A percentile compares a stretch with the other conserved stretches of the same genome.
phyloP scores from a whole-genome alignment of 2,797 vertebrate genomes.

The Gymnopithys bicolor region DNA sequence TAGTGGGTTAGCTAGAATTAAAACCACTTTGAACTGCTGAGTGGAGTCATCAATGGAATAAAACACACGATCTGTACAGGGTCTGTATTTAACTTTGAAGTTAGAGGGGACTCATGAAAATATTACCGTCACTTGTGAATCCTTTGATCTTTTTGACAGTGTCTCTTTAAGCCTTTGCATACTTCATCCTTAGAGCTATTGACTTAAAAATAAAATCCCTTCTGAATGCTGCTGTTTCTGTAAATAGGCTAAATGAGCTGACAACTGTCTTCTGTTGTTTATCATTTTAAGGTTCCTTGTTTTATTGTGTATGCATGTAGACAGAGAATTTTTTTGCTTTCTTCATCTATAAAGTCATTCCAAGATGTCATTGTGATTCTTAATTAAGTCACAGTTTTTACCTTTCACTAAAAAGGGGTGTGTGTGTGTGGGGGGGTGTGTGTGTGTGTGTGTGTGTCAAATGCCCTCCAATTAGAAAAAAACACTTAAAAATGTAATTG shows the following conservation, averaged over 20 bases:
- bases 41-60: background rate
- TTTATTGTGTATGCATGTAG: background rate
- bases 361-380: background rate
- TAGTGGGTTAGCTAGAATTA: slow-evolving; percentile 4
- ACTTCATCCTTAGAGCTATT: slow-evolving; percentile 34
- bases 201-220: slow-evolving; percentile 35
- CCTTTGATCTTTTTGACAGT: slow-evolving; percentile 46
- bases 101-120: slow-evolving; percentile 34
- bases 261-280: slow-evolving; percentile 36
- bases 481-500: background rate
- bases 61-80: background rate
- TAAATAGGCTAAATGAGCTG: slow-evolving; percentile 53
- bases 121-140: background rate
- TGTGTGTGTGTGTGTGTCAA: background rate
- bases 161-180: slow-evolving; percentile 47
- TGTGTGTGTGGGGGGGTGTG: too few relatives aligned
- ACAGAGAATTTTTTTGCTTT: background rate
- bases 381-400: slow-evolving; percentile 2
- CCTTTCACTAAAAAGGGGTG: background rate
- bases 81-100: slow-evolving; percentile 31
- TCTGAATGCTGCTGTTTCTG: slow-evolving; percentile 33
- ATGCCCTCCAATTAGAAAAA: background rate
- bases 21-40: background rate
- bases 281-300: background rate
- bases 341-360: background rate